phyloP scores from a whole-genome alignment of 2,113 vertebrate genomes.

The Gadus chalcogrammus region DNA sequence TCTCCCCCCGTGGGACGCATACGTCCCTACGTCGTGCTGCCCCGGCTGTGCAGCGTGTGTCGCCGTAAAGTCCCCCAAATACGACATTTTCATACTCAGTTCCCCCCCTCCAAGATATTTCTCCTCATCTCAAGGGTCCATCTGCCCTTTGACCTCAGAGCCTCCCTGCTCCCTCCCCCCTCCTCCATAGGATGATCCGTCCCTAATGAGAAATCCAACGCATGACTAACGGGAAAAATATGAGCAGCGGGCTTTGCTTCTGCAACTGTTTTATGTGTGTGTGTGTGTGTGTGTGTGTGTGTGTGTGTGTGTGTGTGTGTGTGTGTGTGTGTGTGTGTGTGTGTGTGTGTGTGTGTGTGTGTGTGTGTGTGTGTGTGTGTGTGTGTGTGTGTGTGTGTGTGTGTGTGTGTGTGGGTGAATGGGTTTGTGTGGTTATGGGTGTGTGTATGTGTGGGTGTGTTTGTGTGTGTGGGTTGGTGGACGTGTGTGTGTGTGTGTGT shows the following conservation, averaged over 20 bases:
- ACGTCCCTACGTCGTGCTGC: too few relatives aligned
- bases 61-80: too few relatives aligned
- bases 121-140: conserved; percentile 11
- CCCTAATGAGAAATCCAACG: conserved; percentile 45
- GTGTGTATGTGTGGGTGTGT: not conserved
- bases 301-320: too few relatives aligned
- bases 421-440: conserved; percentile 7
- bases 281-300: too few relatives aligned
- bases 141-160: conserved; percentile 4
- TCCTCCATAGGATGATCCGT: conserved; percentile 38
- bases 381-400: conserved; percentile 6
- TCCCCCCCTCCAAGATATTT: too few relatives aligned
- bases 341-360: too few relatives aligned
- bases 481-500: not conserved
- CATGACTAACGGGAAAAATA: conserved; percentile 66
- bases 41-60: too few relatives aligned
- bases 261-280: too few relatives aligned
- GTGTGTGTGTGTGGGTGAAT: conserved; percentile 16
- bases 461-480: not conserved
- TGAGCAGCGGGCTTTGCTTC: conserved; percentile 37
- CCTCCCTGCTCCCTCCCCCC: conserved; percentile 9
- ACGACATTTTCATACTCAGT: too few relatives aligned
- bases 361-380: not conserved
- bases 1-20: too few relatives aligned
- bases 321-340: too few relatives aligned